A percentile compares a stretch with the other conserved stretches of the same genome.
Evolutionary conservation across 2,113 vertebrate genomes (phyloP).

Genomic region (Noturus placidus): DNA sequence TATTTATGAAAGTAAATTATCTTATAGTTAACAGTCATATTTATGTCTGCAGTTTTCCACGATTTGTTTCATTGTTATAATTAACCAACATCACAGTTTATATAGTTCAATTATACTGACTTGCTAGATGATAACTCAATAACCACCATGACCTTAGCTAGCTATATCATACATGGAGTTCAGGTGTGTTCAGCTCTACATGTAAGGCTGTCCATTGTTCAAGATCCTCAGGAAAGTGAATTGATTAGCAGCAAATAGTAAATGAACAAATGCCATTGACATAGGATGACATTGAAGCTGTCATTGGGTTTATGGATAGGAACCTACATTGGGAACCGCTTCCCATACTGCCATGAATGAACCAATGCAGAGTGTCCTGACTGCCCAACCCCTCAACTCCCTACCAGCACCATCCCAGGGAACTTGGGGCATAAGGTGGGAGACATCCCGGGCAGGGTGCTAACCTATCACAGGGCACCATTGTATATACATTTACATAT

Average conservation of each 20-base stretch:
- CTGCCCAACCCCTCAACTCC: not conserved
- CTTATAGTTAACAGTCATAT: not conserved
- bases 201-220: not conserved
- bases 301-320: not conserved
- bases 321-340: not conserved
- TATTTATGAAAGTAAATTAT: not conserved
- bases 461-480: too few relatives aligned
- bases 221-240: not conserved
- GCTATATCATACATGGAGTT: not conserved
- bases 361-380: not conserved
- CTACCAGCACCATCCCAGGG: too few relatives aligned
- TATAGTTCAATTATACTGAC: not conserved
- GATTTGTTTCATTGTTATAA: not conserved
- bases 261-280: not conserved
- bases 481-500: too few relatives aligned
- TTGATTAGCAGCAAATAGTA: not conserved
- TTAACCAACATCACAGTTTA: not conserved
- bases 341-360: not conserved
- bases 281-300: not conserved
- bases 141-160: not conserved
- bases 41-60: not conserved
- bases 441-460: too few relatives aligned
- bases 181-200: not conserved
- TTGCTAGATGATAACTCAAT: not conserved
- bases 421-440: too few relatives aligned